These are phyloP conservation scores for Lissonota sp. DNA, from an alignment of 2,888 invertebrate species.

Conservation along the genomic window DNA sequence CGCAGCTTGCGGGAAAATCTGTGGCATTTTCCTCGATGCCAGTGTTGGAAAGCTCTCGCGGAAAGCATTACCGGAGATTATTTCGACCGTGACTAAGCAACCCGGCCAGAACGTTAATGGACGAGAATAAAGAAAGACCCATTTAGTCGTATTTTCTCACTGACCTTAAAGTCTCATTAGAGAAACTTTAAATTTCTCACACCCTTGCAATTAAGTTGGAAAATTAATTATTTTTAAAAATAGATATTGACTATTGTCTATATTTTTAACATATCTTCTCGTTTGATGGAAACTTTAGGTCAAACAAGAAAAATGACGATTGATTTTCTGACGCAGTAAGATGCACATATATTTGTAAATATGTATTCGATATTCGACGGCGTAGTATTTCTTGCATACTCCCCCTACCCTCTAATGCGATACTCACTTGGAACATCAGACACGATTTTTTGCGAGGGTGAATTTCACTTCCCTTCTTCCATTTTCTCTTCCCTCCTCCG, in stretches of 20 bases:
- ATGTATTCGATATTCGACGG: conserved; percentile 32
- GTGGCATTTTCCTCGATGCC: conserved; percentile 1
- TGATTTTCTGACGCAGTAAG: too few species aligned
- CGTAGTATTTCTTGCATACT: conserved; percentile 12
- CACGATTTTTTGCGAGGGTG: conserved; percentile 35
- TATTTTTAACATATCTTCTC: too few species aligned
- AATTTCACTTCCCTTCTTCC: conserved; percentile 27
- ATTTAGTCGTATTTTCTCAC: too few species aligned
- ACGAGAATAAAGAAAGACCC: neutral
- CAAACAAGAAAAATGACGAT: too few species aligned
- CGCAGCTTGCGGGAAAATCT: neutral
- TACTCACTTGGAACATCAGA: conserved; percentile 61
- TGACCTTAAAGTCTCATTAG: too few species aligned
- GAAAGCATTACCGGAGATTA: conserved; percentile 2
- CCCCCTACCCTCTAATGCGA: conserved; percentile 34
- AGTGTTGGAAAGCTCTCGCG: neutral
- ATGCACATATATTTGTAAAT: too few species aligned
- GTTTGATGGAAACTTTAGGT: too few species aligned
- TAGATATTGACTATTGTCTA: too few species aligned
- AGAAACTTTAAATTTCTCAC: too few species aligned
- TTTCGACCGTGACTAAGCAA: conserved; percentile 1
- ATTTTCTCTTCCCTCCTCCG: conserved; percentile 1
- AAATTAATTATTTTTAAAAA: too few species aligned
- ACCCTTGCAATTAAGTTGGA: too few species aligned
- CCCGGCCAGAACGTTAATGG: neutral